Evolutionary conservation across 2,797 vertebrate genomes (phyloP), one percentile per base, ranked within the genome.

Genomic region (Antrozous pallidus): DNA sequence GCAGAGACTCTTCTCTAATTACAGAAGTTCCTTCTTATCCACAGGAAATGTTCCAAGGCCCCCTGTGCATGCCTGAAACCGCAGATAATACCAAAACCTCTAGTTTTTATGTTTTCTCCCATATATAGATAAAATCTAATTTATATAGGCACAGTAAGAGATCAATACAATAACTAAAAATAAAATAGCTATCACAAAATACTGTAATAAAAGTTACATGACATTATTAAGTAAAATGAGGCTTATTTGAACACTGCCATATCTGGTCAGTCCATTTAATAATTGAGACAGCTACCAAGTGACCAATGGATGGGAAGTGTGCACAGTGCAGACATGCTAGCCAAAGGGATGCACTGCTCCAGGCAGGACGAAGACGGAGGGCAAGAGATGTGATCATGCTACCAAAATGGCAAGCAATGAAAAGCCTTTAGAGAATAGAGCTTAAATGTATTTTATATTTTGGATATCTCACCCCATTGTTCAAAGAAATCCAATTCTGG

Each of bases 401-500:
- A 24, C 42, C 12, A 9, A 7, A 33, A 42, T 22, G 18, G 20
- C 17, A 13, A 45, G 31, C 58, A 63, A 92, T 86, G 75, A 33
- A 56, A 65, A 49, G 11, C 51, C 61, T 67, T 86, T 49, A 16
- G 28, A 83, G 82, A 90, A 93, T 51, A 26, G 47, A 78, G 38
- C 51, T 75, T 90, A 33, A 63, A 71, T 3, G 5, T 33, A 75
- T 85, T 61, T 73, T 70, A 26, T 36, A 49, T 9, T 40, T 14
- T 74, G 45, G 36, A 54, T 18, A 70, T 47, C 17, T 90, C 36
- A 78, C 22, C 26, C 38, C 33, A 70, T 13, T 51, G 7, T 79
- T 93, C 18, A 93, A 71, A 42, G 24, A 86, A 86, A 91, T 88
- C 38, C 17, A 78, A n/a, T n/a, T 92, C 90, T 91, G 51, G 20